Conservation (phyloP, 2,888 invertebrate species). For the Galeruca laticollis region DNA sequence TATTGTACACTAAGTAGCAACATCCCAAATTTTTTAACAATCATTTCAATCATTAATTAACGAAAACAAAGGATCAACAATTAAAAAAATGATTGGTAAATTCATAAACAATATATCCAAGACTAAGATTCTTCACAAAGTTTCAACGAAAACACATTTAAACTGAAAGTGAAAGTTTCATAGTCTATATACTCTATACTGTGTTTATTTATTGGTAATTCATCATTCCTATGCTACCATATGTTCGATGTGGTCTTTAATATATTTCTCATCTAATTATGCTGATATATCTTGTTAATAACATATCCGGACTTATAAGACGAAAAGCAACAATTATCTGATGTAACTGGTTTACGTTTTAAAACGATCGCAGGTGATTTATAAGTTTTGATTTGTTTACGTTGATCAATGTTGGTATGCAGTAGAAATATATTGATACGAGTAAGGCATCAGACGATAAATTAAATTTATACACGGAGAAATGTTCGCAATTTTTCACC, state of each 20-base stretch:
- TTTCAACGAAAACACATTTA: not conserved
- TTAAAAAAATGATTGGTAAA: too few species aligned
- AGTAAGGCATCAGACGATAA: not conserved
- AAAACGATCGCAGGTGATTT: not conserved
- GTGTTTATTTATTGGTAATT: constrained; percentile 15
- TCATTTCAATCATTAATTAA: too few species aligned
- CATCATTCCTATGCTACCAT: constrained; percentile 22
- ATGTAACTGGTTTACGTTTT: constrained; percentile 8
- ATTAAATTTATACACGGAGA: not conserved
- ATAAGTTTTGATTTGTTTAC: constrained; percentile 1
- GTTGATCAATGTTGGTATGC: not conserved
- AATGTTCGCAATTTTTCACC: not conserved
- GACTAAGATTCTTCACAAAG: too few species aligned
- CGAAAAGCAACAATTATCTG: not conserved
- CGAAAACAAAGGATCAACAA: too few species aligned
- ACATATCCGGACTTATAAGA: not conserved
- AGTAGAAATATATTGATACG: constrained; percentile 1
- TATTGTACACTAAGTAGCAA: too few species aligned
- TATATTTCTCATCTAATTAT: not conserved
- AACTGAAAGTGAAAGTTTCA: not conserved
- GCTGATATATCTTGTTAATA: not conserved
- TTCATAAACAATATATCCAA: too few species aligned
- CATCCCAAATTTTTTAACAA: too few species aligned
- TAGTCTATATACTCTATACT: not conserved
- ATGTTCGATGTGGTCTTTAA: not conserved